Base-by-base conservation (phyloP, 2,797 vertebrate species). In the Manis crassicaudata region DNA sequence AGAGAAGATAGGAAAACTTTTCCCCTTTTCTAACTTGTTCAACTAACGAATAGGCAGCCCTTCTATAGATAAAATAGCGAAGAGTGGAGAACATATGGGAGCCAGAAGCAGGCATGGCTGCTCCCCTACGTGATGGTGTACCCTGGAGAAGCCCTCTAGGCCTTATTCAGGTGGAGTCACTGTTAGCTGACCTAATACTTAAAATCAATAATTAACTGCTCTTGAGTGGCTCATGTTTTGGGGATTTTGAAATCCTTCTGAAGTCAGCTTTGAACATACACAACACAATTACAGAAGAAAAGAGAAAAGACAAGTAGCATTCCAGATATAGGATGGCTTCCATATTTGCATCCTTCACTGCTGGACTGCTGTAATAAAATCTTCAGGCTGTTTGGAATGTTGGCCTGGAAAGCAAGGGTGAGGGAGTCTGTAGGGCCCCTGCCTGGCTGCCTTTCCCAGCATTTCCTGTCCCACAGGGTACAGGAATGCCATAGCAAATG, bases 201-300 rank as follows among this genome's bases (percentile, higher is more conserved):
- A 62, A 73, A 7, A 43, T 46, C 56, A 46, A 72, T 76, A 40
- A 4, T 29, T 7, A 77, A 43, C 23, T 63, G 6, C 63, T 88
- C 25, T 56, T 67, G 70, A 13, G n/a, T 70, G 13, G 35, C 35
- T 92, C 40, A 50, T 29, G 43, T 77, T 65, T 58, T n/a, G 67
- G 46, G 25, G 86, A 18, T 90, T 87, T 91, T 90, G 77, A 90
- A 90, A 65, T 79, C 40, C 18, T 75, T 67, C 40, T 27, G n/a
- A 90, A 94, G 62, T 93, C 29, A 67, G 58, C 72, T 96, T 84
- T 88, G 63, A 94, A 96, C 52, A 27, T 73, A 73, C n/a, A 7
- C 23, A 72, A 7, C 23, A 23, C 16, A 50, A 3, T 62, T 76
- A 17, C 2, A 56, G 85, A 83, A 79, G 62, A 56, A 75, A 62